Evolutionary conservation across 2,113 vertebrate genomes (phyloP).

Genomic region (Chroicocephalus ridibundus): DNA sequence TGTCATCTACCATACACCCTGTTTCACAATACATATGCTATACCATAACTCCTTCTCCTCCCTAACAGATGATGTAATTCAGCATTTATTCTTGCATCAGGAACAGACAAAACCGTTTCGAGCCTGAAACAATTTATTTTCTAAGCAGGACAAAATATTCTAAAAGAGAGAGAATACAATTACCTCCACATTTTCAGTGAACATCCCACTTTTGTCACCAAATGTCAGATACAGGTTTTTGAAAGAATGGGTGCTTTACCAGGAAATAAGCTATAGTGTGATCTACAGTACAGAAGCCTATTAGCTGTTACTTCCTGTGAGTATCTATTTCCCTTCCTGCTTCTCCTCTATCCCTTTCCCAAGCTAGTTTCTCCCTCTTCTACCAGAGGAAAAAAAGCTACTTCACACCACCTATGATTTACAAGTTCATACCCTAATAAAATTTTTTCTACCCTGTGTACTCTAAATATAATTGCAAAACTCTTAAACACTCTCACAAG

Average conservation of each 20-base stretch:
- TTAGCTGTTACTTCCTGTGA: conserved; percentile 26
- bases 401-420: background rate
- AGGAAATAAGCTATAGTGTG: conserved; percentile 19
- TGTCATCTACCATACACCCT: background rate
- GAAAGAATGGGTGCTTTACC: background rate
- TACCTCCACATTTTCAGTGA: conserved; percentile 36
- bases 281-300: background rate
- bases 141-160: background rate
- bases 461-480: background rate
- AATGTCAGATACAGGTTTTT: background rate
- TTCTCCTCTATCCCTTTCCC: background rate
- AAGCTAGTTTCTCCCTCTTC: background rate
- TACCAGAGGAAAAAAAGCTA: background rate
- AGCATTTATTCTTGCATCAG: background rate
- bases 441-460: accelerated
- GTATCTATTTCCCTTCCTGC: background rate
- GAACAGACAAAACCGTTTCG: background rate
- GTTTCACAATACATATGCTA: background rate
- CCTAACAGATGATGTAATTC: background rate
- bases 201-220: background rate
- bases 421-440: background rate
- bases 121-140: background rate
- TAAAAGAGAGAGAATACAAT: background rate
- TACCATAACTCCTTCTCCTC: background rate
- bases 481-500: background rate